Evolutionary conservation across 1,140 invertebrate species (phyloP), one percentile per base, ranked within the genome.

Genomic region (Lordiphosa mommai): DNA sequence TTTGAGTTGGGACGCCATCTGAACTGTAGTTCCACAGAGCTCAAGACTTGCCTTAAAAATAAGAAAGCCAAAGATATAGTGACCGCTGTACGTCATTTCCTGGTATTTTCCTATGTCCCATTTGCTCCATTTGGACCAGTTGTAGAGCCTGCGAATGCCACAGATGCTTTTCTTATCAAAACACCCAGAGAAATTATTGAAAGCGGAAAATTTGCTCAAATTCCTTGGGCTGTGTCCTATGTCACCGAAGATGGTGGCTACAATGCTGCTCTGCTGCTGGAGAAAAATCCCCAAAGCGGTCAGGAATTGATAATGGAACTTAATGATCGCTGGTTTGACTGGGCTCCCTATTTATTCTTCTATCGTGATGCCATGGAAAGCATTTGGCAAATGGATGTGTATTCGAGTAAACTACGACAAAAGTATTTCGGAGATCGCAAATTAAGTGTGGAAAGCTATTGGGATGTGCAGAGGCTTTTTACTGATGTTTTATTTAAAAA

Each of bases 91-190:
- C 38, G 37, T 5, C 46, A 57, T n/a, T 82, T 86, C n/a, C 61
- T 79, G 0, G 58, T 86, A 10, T 92, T 91, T 80, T 68, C 89
- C 8, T 92, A 90, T 46, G 91, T 91, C 71, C 92, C 92, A 10
- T 92, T 91, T 55, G 80, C 90, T 4, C 91, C 92, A 1, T 93
- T 92, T 71, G 91, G 91, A 2, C 91, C 92, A 4, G 90, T 91
- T 0, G 67, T 91, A 0, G 92, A 93, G 46, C 34, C 66, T 0
- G 2, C 4, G 1, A 47, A 63, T n/a, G 34, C 41, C 4, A 3
- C 27, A 5, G 34, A 88, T 3, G 88, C 91, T 3, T 93, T 93
- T 55, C 82, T 93, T 2, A 88, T 87, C 9, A 57, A 89, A 33
- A 40, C 88, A 12, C 92, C 92, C 0, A 66, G 72, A 4, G 86